phyloP scores from a whole-genome alignment of 1,140 invertebrate genomes.

The Radopholus similis region DNA sequence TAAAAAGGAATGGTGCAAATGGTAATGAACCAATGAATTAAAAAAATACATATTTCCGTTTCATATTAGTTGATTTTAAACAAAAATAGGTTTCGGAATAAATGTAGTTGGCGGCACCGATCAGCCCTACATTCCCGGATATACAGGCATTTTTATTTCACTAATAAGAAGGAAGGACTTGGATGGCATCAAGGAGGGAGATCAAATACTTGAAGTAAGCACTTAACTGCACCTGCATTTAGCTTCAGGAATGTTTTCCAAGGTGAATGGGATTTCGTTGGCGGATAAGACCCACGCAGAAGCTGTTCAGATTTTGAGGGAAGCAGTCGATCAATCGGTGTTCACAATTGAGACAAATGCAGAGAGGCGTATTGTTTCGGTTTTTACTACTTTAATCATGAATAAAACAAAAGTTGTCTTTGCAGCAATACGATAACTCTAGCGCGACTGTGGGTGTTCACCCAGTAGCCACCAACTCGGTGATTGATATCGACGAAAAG shows the following conservation, averaged over 20 bases:
- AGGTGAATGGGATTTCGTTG: slow-evolving; percentile 11
- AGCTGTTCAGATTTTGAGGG: not conserved
- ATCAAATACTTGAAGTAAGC: not conserved
- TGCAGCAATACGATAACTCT: not conserved
- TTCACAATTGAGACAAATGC: not conserved
- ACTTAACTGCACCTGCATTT: not conserved
- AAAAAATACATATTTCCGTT: too few relatives aligned
- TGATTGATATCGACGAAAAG: not conserved
- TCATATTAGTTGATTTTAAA: too few relatives aligned
- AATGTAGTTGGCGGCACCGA: slow-evolving; percentile 6
- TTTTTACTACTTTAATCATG: not conserved
- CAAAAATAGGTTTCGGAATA: slow-evolving; percentile 8
- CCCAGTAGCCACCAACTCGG: not conserved
- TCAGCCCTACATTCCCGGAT: not conserved
- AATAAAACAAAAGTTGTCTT: too few relatives aligned
- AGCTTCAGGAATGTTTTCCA: not conserved
- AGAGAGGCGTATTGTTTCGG: not conserved
- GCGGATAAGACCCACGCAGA: not conserved
- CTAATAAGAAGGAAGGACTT: not conserved
- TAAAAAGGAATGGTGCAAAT: too few relatives aligned
- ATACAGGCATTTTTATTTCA: slow-evolving; percentile 3
- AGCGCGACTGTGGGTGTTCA: not conserved
- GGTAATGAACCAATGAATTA: too few relatives aligned
- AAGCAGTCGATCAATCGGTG: not conserved
- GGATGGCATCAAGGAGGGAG: slow-evolving; percentile 7